phyloP scores from a whole-genome alignment of 2,888 invertebrate genomes.

The Drosophila diplacantha region DNA sequence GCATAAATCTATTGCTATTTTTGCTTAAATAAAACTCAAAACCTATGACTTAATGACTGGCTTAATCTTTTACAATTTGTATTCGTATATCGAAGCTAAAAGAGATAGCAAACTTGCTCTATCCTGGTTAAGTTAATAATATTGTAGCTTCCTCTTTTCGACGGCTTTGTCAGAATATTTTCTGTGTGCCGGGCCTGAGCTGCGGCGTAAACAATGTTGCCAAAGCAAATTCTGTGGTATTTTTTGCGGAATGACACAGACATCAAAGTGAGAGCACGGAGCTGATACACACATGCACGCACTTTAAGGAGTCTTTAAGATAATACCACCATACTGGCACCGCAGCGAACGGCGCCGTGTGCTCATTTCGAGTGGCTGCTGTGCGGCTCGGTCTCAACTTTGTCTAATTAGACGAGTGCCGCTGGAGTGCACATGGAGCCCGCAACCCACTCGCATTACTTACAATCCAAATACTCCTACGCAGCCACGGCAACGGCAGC shows the following conservation, averaged over 20 bases:
- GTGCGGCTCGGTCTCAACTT: constrained; percentile 54
- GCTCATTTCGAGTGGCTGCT: constrained; percentile 46
- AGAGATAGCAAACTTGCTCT: background rate
- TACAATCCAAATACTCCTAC: constrained; percentile 31
- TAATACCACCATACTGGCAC: constrained; percentile 19
- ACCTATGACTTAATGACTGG: no score
- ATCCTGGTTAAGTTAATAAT: background rate
- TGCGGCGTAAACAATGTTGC: constrained; percentile 66
- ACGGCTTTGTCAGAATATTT: background rate
- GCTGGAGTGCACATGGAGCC: constrained; percentile 57
- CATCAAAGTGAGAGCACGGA: constrained; percentile 57
- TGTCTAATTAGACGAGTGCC: constrained; percentile 73
- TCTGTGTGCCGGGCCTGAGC: constrained; percentile 5
- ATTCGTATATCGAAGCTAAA: background rate
- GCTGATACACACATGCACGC: constrained; percentile 7
- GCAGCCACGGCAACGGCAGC: background rate
- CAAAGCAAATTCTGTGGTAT: constrained; percentile 65
- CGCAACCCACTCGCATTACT: constrained; percentile 35
- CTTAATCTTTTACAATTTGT: no score
- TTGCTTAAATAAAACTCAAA: no score
- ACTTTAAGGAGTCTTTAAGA: constrained; percentile 60
- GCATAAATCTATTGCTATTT: no score
- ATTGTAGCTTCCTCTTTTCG: background rate
- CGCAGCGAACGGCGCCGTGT: constrained; percentile 51
- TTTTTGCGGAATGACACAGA: constrained; percentile 57